Evolutionary conservation across 2,113 vertebrate species (phyloP), one percentile per base, ranked within the genome.

Genomic region (Ploceus nigricollis): DNA sequence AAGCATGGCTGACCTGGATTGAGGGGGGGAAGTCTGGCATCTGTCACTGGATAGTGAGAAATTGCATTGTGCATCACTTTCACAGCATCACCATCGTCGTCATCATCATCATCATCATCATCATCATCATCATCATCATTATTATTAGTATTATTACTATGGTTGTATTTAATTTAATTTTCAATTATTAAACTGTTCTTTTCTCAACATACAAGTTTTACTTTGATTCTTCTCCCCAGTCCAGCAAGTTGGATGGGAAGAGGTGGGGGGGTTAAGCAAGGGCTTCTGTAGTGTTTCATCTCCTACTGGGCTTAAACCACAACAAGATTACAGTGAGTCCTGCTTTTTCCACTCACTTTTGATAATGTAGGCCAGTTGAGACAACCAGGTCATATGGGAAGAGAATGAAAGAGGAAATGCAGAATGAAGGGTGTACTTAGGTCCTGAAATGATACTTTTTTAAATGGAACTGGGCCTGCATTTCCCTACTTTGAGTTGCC

Each of bases 1-100:
- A 44, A 42, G 4, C 0, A 0, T 2, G 2, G 17, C 21, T 6
- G 2, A 15, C 15, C 11, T 25, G 31, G 7, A 7, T 25, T 66
- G 4, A 15, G 28, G 10, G 6, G 5, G 2, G 1, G 2, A n/a
- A 8, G 35, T 42, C 35, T 35, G 51, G 6, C 20, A 35, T 40
- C 24, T n/a, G 13, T n/a, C 51, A 14, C 3, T 35, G 16, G 15
- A n/a, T 1, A 2, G 15, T 30, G 28, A 57, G 10, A 13, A 48
- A 25, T 11, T 57, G 9, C 6, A 11, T 25, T 48, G 27, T 57
- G 20, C 25, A 16, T 57, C 5, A 9, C 42, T 65, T 56, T 22
- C 15, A 65, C 50, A 35, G 25, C 10, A 35, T n/a, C n/a, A n/a
- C n/a, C n/a, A n/a, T n/a, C n/a, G n/a, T n/a, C n/a, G n/a, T n/a